Percentiles rank a stretch among this genome's conserved stretches.
Evolutionary conservation across 2,888 invertebrate genomes (phyloP).

Genomic region (Exocentrus adspersus): DNA sequence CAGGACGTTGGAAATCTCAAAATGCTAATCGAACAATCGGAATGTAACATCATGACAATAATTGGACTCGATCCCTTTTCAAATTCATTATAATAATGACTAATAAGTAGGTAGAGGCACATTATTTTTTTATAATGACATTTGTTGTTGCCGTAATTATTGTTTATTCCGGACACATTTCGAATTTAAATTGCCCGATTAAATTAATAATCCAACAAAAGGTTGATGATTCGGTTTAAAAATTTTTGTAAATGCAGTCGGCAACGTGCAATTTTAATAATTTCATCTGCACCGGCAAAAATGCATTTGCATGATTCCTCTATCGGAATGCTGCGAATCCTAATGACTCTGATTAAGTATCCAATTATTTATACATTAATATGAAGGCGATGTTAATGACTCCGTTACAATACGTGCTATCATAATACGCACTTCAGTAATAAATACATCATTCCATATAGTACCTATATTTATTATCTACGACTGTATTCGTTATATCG

Average conservation of each 20-base stretch:
- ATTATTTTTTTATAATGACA: constrained; percentile 55
- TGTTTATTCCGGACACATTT: constrained; percentile 44
- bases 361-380: constrained; percentile 25
- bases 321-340: constrained; percentile 4
- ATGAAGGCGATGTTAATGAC: constrained; percentile 12
- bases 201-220: constrained; percentile 36
- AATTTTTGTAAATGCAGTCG: constrained; percentile 8
- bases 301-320: constrained; percentile 19
- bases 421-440: neutral
- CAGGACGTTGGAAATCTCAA: constrained; percentile 15
- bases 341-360: neutral
- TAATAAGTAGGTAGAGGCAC: constrained; percentile 53
- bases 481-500: no score
- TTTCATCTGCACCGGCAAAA: constrained; percentile 1
- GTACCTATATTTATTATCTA: no score
- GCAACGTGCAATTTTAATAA: constrained; percentile 20
- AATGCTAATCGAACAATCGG: constrained; percentile 38
- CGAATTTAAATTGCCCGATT: constrained; percentile 48
- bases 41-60: constrained; percentile 49
- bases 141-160: constrained; percentile 51
- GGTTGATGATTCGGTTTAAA: constrained; percentile 14
- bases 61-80: constrained; percentile 49
- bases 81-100: constrained; percentile 56
- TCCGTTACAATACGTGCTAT: neutral
- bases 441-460: constrained; percentile 3